Evolutionary conservation across 2,888 invertebrate species (phyloP).

Genomic region (Elysia crispata): DNA sequence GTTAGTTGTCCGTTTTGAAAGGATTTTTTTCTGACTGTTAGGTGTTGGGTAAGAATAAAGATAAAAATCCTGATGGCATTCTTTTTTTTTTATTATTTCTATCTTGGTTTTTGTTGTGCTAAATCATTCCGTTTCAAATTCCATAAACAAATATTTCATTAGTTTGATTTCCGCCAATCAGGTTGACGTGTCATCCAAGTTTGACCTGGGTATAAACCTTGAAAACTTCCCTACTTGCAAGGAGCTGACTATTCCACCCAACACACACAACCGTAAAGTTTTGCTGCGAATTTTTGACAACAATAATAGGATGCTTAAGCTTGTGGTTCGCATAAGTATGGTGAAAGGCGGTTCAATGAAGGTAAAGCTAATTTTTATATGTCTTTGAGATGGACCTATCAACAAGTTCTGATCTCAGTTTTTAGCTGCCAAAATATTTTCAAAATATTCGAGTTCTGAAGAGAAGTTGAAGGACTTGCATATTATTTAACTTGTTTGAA

Average conservation of each 20-base stretch:
- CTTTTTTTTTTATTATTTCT: no score
- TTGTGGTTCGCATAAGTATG: constrained; percentile 84
- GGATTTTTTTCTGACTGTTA: no score
- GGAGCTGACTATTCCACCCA: constrained; percentile 80
- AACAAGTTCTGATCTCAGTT: neutral
- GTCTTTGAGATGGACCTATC: neutral
- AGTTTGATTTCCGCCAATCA: no score
- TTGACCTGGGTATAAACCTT: constrained; percentile 85
- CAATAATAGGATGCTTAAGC: constrained; percentile 85
- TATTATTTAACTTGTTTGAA: neutral
- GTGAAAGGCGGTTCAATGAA: constrained; percentile 83
- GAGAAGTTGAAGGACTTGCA: neutral
- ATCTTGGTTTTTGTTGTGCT: no score
- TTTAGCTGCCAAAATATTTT: neutral
- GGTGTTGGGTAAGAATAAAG: no score
- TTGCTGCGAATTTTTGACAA: constrained; percentile 87
- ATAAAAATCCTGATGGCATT: no score
- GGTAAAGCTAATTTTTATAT: constrained; percentile 73
- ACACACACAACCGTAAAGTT: constrained; percentile 81
- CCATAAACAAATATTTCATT: no score
- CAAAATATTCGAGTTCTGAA: neutral
- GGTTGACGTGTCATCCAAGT: constrained; percentile 85
- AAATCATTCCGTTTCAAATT: no score
- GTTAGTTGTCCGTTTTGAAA: no score
- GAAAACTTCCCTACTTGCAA: constrained; percentile 90